Conservation (phyloP, 53 echinoderm and acorn worm genomes). For the Luidia sarsii region DNA sequence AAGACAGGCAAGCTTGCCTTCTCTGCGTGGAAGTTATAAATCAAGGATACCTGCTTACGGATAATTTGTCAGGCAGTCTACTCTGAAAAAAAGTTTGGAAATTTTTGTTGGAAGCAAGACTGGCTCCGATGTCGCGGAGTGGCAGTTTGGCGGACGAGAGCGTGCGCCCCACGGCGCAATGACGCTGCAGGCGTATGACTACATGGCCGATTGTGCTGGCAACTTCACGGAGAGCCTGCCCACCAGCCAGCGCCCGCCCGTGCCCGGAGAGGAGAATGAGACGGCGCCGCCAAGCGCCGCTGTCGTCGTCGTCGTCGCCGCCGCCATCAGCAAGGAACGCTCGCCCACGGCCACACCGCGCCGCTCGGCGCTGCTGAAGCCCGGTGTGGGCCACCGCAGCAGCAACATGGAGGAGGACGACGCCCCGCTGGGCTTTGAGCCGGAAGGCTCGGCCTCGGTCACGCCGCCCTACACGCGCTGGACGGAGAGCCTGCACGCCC, state of each 20-base stretch:
- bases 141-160: neutral
- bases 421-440: slow-evolving; percentile 89
- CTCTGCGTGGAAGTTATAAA: too few relatives aligned
- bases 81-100: too few relatives aligned
- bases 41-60: too few relatives aligned
- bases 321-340: slow-evolving; percentile 65
- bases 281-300: slow-evolving; percentile 38
- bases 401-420: slow-evolving; percentile 55
- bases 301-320: too few relatives aligned
- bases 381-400: neutral
- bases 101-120: too few relatives aligned
- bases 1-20: too few relatives aligned
- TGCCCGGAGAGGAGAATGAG: slow-evolving; percentile 86
- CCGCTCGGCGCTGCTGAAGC: slow-evolving; percentile 54
- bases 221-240: slow-evolving; percentile 73
- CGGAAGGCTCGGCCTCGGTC: slow-evolving; percentile 90
- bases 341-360: slow-evolving; percentile 77
- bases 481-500: slow-evolving; percentile 88
- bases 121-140: slow-evolving; percentile 32
- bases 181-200: slow-evolving; percentile 73
- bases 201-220: slow-evolving; percentile 78
- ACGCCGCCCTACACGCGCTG: slow-evolving; percentile 97
- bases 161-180: slow-evolving; percentile 50
- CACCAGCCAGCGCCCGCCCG: slow-evolving; percentile 75
- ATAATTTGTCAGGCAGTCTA: too few relatives aligned